A percentile compares a stretch with the other conserved stretches of the same genome.
Evolutionary conservation across 2,888 invertebrate species (phyloP).

Genomic region (Drosophila mettleri): DNA sequence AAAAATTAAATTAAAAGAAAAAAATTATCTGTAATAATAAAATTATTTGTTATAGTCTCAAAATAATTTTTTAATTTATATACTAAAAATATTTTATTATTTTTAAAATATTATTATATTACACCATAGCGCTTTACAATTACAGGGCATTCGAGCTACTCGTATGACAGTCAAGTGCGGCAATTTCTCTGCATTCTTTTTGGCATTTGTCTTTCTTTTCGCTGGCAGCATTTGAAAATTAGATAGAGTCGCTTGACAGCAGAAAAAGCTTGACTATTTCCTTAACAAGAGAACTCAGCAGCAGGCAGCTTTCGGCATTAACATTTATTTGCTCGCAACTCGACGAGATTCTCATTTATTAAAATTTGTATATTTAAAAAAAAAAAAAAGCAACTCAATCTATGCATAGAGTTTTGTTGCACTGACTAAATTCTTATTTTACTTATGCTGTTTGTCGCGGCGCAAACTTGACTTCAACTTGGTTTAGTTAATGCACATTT

Average conservation of each 20-base stretch:
- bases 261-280: constrained; percentile 10
- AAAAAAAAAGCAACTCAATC: background rate
- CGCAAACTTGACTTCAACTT: constrained; percentile 29
- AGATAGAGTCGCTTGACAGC: constrained; percentile 24
- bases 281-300: constrained; percentile 3
- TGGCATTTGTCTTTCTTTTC: constrained; percentile 17
- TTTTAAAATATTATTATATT: background rate
- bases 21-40: no score
- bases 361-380: background rate
- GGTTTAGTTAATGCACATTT: constrained; percentile 67
- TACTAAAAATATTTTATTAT: no score
- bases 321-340: constrained; percentile 9
- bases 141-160: constrained; percentile 15
- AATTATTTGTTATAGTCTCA: no score
- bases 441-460: constrained; percentile 25
- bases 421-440: constrained; percentile 17
- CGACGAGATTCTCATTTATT: background rate
- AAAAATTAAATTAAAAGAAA: no score
- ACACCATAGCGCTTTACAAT: background rate
- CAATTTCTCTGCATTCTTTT: constrained; percentile 32
- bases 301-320: constrained; percentile 10
- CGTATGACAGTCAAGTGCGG: constrained; percentile 25
- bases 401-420: background rate
- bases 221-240: constrained; percentile 36
- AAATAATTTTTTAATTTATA: no score